These are phyloP conservation scores for Amphiprion ocellaris DNA, from an alignment of 2,113 vertebrate genomes.

Conservation along the genomic window DNA sequence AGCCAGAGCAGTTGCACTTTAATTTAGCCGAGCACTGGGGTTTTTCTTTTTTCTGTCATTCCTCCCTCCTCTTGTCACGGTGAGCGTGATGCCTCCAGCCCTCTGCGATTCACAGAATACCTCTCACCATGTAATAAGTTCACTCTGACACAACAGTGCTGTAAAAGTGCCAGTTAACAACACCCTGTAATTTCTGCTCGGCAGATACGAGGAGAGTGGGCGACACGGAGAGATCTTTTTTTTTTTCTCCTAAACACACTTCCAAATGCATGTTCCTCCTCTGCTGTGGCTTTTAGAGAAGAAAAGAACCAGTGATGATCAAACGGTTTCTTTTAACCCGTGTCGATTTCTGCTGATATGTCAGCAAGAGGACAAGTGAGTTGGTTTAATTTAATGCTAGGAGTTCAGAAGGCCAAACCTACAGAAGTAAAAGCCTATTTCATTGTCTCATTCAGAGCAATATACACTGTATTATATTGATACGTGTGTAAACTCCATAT, in stretches of 20 bases:
- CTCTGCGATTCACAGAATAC: not conserved
- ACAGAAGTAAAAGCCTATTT: not conserved
- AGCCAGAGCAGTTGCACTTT: constrained; percentile 6
- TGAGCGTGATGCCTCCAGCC: not conserved
- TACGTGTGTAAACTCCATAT: no score
- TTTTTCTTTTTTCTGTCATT: not conserved
- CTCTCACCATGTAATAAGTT: constrained; percentile 42
- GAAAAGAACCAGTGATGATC: not conserved
- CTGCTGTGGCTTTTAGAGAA: constrained; percentile 16
- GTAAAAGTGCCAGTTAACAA: constrained; percentile 28
- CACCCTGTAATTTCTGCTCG: constrained; percentile 41
- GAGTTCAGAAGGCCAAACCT: not conserved
- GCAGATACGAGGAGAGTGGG: constrained; percentile 22
- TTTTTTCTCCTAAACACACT: not conserved
- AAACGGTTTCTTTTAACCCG: not conserved
- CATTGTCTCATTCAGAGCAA: not conserved
- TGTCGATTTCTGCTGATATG: not conserved
- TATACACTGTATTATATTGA: not conserved
- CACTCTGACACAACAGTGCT: constrained; percentile 14
- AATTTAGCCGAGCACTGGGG: not conserved
- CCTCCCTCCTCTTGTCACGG: constrained; percentile 4
- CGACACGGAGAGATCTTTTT: not conserved
- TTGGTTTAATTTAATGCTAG: not conserved
- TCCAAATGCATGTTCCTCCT: not conserved
- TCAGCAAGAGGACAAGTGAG: not conserved